Base-by-base conservation (phyloP, 1,140 invertebrate genomes). In the Panagrolaimus sp. region DNA sequence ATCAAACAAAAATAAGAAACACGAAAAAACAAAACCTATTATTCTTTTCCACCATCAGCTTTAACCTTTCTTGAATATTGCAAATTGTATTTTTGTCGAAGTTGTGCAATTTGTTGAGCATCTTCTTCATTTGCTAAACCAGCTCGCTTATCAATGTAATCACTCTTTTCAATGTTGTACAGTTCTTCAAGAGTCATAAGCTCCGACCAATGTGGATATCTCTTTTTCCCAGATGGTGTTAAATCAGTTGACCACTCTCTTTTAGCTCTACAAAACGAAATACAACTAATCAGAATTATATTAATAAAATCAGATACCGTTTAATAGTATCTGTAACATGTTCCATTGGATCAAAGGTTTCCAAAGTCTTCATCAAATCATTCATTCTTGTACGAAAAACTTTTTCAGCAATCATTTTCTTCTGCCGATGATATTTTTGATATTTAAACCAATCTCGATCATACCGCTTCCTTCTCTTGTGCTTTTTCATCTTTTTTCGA, bases 401-500 rank as follows among this genome's bases (percentile, higher is more conserved):
- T 26, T 69, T 62, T 63, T 81, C 79, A n/a, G 80, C 71, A 63
- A 71, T 79, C 14, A 74, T 63, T 43, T 81, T 81, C 63, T 81
- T 81, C 47, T 80, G 70, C 4, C 73, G 44, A 45, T 81, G 79
- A 45, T 73, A 77, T 28, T 73, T 82, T 32, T 77, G 68, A 47
- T 80, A 78, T 71, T 82, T 81, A 67, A 73, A 80, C 65, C 55
- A 82, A 43, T 81, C 80, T 32, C 80, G 69, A 28, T 79, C 67
- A 45, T 73, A 78, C 15, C 79, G 73, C 80, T 77, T 80, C 52
- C 68, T 65, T 48, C 79, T 43, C 76, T 81, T 81, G 43, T 81
- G 79, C 46, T 80, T 81, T 67, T 80, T 82, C 79, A 81, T 81
- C 70, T 82, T 82, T 46, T 78, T 80, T 52, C 79, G 58, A 1